A percentile compares a stretch with the other conserved stretches of the same genome.
Conservation (phyloP, 2,797 vertebrate genomes). For the Artibeus lituratus region DNA sequence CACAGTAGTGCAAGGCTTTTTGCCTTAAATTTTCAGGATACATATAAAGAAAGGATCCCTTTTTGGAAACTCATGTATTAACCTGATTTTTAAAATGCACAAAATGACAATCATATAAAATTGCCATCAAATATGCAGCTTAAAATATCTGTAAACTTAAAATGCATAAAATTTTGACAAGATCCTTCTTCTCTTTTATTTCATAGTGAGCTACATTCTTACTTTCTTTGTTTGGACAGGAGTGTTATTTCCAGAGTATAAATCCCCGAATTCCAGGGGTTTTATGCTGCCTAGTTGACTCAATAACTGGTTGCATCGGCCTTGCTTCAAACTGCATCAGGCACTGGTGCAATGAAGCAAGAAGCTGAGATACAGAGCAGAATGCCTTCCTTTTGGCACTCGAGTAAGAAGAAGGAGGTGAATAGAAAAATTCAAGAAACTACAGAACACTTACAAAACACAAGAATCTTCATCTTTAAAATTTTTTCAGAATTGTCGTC, state of each 20-base stretch:
- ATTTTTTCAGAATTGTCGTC: not conserved
- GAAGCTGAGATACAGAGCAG: not conserved
- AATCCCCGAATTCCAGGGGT: slow-evolving; percentile 18
- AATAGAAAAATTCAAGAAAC: not conserved
- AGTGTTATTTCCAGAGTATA: slow-evolving; percentile 12
- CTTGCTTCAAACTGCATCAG: not conserved
- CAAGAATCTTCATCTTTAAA: not conserved
- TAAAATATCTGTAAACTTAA: not conserved
- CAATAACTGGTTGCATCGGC: not conserved
- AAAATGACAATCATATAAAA: not conserved
- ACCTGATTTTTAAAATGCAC: not conserved
- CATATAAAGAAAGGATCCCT: not conserved
- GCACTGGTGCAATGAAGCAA: not conserved
- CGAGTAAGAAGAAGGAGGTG: not conserved
- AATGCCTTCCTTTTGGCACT: not conserved
- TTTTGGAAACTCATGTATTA: not conserved
- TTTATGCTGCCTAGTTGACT: not conserved
- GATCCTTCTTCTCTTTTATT: not conserved
- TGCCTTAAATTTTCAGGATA: not conserved
- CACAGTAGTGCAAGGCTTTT: not conserved
- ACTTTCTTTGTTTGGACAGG: not conserved
- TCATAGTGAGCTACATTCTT: not conserved
- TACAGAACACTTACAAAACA: not conserved
- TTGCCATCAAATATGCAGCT: not conserved
- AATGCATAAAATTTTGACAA: not conserved